Conservation (phyloP, 1,140 invertebrate genomes). For the Anadara kagoshimensis region DNA sequence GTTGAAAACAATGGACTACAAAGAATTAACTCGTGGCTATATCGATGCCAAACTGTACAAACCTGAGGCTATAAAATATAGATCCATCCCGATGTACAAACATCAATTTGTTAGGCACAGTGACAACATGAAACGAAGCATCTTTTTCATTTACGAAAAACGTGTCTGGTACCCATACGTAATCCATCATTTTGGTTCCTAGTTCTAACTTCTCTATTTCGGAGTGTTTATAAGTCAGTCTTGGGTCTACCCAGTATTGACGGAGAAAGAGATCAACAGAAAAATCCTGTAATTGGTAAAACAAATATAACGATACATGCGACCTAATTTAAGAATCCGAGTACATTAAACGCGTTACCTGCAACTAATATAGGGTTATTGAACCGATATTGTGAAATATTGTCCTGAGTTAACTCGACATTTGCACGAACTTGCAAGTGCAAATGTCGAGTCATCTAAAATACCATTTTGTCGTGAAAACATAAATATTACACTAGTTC, state of each 20-base stretch:
- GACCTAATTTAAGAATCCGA: no score
- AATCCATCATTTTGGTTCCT: slow-evolving; percentile 49
- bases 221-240: slow-evolving; percentile 66
- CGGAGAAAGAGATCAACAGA: slow-evolving; percentile 79
- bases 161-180: slow-evolving; percentile 73
- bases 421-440: no score
- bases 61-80: slow-evolving; percentile 77
- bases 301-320: no score
- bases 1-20: no score
- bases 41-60: background rate
- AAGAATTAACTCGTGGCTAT: no score
- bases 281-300: slow-evolving; percentile 75
- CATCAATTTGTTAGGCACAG: slow-evolving; percentile 74
- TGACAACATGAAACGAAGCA: slow-evolving; percentile 73
- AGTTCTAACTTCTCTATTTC: slow-evolving; percentile 70
- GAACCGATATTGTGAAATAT: no score
- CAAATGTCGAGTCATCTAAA: no score
- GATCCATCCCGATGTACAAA: slow-evolving; percentile 77
- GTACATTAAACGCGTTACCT: no score
- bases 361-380: no score
- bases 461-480: no score
- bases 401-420: no score
- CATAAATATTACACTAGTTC: no score
- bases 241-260: slow-evolving; percentile 77
- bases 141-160: slow-evolving; percentile 74